phyloP scores from a whole-genome alignment of 1,140 invertebrate species.

The Vanessa tameamea region DNA sequence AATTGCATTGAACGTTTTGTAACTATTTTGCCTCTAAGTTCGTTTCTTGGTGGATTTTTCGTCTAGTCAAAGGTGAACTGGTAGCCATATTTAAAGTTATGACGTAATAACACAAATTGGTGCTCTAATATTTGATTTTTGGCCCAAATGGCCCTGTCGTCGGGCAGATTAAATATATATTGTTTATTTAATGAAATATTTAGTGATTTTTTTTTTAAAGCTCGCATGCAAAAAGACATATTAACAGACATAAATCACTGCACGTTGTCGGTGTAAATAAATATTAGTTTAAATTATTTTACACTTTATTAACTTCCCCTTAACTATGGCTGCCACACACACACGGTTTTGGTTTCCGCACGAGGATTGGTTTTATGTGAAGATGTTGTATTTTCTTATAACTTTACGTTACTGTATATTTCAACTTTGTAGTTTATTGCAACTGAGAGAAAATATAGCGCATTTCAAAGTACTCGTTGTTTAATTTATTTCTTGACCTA shows the following conservation, averaged over 20 bases:
- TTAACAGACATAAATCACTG: too few relatives aligned
- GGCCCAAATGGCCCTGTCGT: not conserved
- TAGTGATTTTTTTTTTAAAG: not conserved
- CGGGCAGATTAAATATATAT: too few relatives aligned
- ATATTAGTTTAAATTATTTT: too few relatives aligned
- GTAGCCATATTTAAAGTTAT: constrained; percentile 31
- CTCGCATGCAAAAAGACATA: not conserved
- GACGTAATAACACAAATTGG: not conserved
- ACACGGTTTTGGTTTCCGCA: constrained; percentile 44
- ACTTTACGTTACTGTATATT: constrained; percentile 50
- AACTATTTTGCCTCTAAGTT: constrained; percentile 37
- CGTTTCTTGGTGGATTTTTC: constrained; percentile 36
- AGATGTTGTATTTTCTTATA: constrained; percentile 52
- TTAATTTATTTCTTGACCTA: constrained; percentile 38
- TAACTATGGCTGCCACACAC: constrained; percentile 30
- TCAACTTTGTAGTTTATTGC: constrained; percentile 60
- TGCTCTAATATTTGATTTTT: not conserved
- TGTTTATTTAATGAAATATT: not conserved
- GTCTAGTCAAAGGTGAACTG: constrained; percentile 44
- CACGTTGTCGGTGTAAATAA: too few relatives aligned
- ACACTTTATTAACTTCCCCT: too few relatives aligned
- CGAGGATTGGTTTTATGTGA: constrained; percentile 41
- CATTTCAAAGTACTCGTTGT: constrained; percentile 53
- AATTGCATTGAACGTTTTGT: too few relatives aligned
- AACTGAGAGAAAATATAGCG: constrained; percentile 67